These are phyloP conservation scores for Lithobius niger DNA, from an alignment of 1,140 invertebrate species.

Conservation along the genomic window DNA sequence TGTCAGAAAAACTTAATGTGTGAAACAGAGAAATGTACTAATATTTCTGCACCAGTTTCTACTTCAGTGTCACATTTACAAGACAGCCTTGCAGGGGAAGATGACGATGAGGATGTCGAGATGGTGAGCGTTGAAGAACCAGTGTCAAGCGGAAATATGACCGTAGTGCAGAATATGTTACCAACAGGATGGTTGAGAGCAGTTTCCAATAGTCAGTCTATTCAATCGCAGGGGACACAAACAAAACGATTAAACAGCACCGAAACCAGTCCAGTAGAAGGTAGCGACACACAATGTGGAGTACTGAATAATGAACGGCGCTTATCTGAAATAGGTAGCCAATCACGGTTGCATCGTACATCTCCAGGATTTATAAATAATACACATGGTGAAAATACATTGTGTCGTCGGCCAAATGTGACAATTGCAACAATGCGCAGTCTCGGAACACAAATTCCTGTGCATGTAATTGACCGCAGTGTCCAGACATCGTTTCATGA, in stretches of 20 bases:
- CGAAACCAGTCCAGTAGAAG: constrained; percentile 3
- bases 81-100: background rate
- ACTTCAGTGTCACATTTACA: no score
- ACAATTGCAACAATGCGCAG: constrained; percentile 1
- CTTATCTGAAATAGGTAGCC: no score
- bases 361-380: constrained; percentile 1
- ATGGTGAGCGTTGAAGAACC: background rate
- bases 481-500: constrained; percentile 47
- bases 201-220: no score
- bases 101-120: background rate
- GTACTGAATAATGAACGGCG: no score
- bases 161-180: no score
- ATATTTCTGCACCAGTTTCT: no score
- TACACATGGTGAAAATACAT: background rate
- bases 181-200: no score
- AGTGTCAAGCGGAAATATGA: no score
- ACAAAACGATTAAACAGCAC: constrained; percentile 16
- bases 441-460: constrained; percentile 36
- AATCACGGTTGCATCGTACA: constrained; percentile 1
- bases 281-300: no score
- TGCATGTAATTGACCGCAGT: constrained; percentile 49
- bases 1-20: constrained; percentile 2
- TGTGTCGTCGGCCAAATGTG: background rate
- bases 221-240: constrained; percentile 17
- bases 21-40: constrained; percentile 2